Evolutionary conservation across 2,113 vertebrate genomes (phyloP).

Genomic region (Sceloporus undulatus): DNA sequence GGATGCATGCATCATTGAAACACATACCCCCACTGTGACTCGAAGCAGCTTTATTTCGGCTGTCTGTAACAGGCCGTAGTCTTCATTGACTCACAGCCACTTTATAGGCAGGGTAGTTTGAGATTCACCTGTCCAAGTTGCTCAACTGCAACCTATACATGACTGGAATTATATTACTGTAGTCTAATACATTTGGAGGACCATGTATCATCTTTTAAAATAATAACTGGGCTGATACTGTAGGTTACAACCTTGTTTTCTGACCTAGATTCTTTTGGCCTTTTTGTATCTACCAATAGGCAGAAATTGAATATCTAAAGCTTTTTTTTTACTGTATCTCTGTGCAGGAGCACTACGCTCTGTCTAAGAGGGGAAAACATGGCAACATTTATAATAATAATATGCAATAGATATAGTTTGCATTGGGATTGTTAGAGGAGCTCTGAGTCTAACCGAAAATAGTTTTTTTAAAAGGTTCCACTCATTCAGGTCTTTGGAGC

Average conservation of each 20-base stretch:
- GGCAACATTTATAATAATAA: not conserved
- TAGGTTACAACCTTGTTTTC: too few relatives aligned
- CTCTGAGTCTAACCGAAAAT: not conserved
- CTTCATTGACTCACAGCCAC: not conserved
- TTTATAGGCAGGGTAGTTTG: too few relatives aligned
- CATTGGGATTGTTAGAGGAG: not conserved
- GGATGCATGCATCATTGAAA: too few relatives aligned
- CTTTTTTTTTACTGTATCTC: too few relatives aligned
- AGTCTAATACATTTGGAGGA: too few relatives aligned
- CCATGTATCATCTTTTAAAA: too few relatives aligned
- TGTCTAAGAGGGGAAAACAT: not conserved
- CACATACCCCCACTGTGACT: too few relatives aligned
- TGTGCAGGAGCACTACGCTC: not conserved
- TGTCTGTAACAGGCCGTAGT: too few relatives aligned
- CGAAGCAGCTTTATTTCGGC: too few relatives aligned
- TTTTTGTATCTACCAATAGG: not conserved
- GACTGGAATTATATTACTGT: too few relatives aligned
- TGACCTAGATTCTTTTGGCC: not conserved
- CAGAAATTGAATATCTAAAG: not conserved
- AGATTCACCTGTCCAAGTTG: not conserved
- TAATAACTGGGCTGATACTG: too few relatives aligned
- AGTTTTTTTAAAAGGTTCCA: too few relatives aligned
- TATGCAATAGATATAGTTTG: not conserved
- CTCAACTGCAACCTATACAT: not conserved
- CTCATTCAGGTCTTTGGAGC: not conserved